Conservation (phyloP, 2,113 vertebrate species). For the Micromys minutus region DNA sequence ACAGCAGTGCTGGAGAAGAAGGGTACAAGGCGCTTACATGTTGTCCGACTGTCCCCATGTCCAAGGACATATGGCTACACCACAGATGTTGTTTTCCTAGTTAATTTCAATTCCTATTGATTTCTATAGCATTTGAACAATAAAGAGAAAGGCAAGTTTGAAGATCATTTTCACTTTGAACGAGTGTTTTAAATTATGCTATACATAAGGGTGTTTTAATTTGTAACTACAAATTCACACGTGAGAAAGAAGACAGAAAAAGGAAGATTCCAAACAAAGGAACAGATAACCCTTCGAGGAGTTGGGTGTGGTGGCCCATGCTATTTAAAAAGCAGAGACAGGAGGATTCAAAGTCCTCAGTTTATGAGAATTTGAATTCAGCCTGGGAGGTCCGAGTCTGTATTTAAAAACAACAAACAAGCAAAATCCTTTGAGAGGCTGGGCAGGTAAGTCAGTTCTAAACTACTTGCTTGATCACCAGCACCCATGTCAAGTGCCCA, state of each 20-base stretch:
- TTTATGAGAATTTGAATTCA: neutral
- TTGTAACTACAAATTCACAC: neutral
- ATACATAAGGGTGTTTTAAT: neutral
- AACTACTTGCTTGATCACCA: neutral
- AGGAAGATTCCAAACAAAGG: neutral
- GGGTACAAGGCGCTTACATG: neutral
- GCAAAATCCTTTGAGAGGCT: neutral
- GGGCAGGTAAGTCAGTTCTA: neutral
- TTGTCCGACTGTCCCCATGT: neutral
- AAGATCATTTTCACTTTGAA: neutral
- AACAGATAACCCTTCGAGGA: neutral
- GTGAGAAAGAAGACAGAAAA: neutral
- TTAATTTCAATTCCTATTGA: neutral
- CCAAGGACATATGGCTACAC: neutral
- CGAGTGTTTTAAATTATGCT: neutral
- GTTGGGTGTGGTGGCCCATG: too few species aligned
- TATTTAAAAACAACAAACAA: neutral
- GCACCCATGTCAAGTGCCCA: neutral
- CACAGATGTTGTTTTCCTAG: neutral
- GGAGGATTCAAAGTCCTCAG: neutral
- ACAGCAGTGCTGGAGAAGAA: neutral
- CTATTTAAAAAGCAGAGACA: neutral
- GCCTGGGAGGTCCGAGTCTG: neutral
- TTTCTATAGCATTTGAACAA: neutral
- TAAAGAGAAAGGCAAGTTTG: neutral